These are phyloP conservation scores for Drosophila sucinea DNA, from an alignment of 1,140 invertebrate genomes.

Conservation along the genomic window DNA sequence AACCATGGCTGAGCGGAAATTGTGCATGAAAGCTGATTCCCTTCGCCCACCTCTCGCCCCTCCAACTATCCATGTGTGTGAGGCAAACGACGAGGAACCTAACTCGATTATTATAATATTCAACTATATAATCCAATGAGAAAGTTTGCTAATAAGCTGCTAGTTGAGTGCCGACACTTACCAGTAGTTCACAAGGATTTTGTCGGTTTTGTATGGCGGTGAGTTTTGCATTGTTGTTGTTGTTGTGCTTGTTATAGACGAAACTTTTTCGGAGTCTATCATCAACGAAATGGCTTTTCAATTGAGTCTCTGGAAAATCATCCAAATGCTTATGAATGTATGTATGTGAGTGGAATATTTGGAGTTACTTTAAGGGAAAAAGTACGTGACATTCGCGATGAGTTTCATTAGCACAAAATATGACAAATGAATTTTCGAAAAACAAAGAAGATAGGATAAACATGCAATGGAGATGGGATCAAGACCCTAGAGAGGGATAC, in stretches of 20 bases:
- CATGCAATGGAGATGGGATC: too few relatives aligned
- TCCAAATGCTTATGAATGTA: too few relatives aligned
- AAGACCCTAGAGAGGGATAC: too few relatives aligned
- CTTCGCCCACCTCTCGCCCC: neutral
- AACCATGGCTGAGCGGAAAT: constrained; percentile 66
- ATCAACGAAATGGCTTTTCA: constrained; percentile 8
- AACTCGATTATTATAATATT: constrained; percentile 81
- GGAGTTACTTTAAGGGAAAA: too few relatives aligned
- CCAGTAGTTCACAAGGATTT: constrained; percentile 40
- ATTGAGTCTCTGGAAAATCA: neutral
- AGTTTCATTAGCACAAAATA: too few relatives aligned
- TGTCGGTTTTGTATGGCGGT: neutral
- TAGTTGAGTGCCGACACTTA: constrained; percentile 67
- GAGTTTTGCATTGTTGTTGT: constrained; percentile 2
- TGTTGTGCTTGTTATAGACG: neutral
- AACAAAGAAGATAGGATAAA: too few relatives aligned
- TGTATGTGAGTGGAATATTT: too few relatives aligned
- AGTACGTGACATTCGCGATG: too few relatives aligned
- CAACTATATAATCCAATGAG: constrained; percentile 77
- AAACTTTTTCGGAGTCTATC: neutral
- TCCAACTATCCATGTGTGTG: constrained; percentile 22
- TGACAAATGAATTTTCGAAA: too few relatives aligned
- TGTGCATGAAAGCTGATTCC: constrained; percentile 73
- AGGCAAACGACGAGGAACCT: constrained; percentile 52
- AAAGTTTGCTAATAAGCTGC: constrained; percentile 78